Conservation (phyloP, 2,113 vertebrate genomes). For the Nymphicus hollandicus region DNA sequence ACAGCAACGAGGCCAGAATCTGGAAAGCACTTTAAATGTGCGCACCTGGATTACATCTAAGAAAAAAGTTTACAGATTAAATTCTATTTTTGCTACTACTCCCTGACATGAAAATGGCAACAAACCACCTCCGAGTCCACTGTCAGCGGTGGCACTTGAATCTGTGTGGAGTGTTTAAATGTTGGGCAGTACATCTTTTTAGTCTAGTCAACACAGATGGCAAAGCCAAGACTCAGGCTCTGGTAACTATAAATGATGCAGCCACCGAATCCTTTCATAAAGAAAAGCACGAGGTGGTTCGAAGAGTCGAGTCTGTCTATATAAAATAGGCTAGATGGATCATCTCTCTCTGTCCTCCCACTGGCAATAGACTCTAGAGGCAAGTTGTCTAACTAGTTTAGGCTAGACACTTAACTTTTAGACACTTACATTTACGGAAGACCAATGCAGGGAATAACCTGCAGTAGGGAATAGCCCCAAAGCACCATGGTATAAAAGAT, state of each 20-base stretch:
- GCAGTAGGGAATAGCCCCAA: not conserved
- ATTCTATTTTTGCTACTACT: not conserved
- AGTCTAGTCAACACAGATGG: not conserved
- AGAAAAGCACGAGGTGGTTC: not conserved
- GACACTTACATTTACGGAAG: not conserved
- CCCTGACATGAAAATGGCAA: not conserved
- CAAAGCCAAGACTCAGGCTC: not conserved
- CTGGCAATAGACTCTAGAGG: not conserved
- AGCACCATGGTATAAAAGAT: not conserved
- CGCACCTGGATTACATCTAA: not conserved
- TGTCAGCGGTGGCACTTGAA: not conserved
- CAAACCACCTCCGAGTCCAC: not conserved
- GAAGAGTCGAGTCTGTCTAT: not conserved
- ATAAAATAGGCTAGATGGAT: not conserved
- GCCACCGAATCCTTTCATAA: not conserved
- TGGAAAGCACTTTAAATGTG: not conserved
- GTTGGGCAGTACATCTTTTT: not conserved
- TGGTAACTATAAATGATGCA: not conserved
- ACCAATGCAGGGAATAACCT: not conserved
- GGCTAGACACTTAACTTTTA: not conserved
- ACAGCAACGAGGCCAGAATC: not conserved
- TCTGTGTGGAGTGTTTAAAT: not conserved
- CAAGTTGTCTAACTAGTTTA: not conserved
- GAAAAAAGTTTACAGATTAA: not conserved
- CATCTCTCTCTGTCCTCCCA: not conserved